Evolutionary conservation across 2,888 invertebrate genomes (phyloP).

Genomic region (Drosophila glabriapex): DNA sequence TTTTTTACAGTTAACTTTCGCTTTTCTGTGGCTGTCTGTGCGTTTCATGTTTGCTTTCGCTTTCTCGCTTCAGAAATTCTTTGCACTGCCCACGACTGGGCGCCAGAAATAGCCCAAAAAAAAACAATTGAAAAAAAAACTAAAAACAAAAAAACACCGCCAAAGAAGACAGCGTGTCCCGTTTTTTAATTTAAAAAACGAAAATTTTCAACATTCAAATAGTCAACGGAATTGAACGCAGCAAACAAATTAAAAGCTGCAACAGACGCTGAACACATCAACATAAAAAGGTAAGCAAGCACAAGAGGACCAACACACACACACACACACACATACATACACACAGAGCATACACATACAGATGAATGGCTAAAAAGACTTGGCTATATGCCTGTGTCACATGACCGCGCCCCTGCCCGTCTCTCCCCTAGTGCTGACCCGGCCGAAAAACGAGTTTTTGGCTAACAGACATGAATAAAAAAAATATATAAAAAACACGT

Average conservation of each 20-base stretch:
- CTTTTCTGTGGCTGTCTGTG: conserved; percentile 52
- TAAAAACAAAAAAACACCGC: not conserved
- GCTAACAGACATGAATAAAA: conserved; percentile 43
- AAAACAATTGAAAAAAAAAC: not conserved
- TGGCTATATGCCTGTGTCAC: conserved; percentile 65
- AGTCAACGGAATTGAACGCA: conserved; percentile 19
- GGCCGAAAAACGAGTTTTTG: conserved; percentile 69
- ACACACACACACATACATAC: conserved; percentile 5
- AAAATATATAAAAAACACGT: conserved; percentile 23
- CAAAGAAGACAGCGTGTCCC: conserved; percentile 26
- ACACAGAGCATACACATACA: conserved; percentile 27
- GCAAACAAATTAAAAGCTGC: conserved; percentile 52
- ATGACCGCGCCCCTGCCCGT: conserved; percentile 53
- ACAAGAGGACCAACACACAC: conserved; percentile 41
- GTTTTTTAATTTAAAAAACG: conserved; percentile 14
- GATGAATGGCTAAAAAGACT: conserved; percentile 49
- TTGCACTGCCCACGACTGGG: conserved; percentile 58
- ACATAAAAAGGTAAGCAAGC: conserved; percentile 56
- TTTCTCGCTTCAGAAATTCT: conserved; percentile 69
- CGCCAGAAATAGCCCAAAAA: conserved; percentile 63
- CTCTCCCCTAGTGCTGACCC: conserved; percentile 25
- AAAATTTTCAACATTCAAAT: conserved; percentile 32
- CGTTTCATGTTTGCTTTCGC: conserved; percentile 65
- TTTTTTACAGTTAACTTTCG: conserved; percentile 73
- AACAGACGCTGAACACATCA: conserved; percentile 36